Evolutionary conservation across 2,888 invertebrate genomes (phyloP).

Genomic region (Plagodis dolabraria): DNA sequence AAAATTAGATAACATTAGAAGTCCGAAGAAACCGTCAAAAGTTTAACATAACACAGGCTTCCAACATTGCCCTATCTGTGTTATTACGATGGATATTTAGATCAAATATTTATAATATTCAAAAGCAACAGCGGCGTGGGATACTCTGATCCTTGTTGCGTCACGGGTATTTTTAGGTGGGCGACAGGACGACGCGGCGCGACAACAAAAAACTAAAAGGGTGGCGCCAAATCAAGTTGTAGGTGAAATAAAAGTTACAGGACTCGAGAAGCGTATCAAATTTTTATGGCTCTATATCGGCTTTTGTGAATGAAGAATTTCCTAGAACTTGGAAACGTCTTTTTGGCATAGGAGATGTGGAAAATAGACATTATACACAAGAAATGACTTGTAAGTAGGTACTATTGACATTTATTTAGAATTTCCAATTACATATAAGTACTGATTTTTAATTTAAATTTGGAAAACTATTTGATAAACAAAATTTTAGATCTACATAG

Average conservation of each 20-base stretch:
- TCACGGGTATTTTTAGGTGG: constrained; percentile 80
- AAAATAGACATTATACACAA: not conserved
- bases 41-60: constrained; percentile 25
- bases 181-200: constrained; percentile 66
- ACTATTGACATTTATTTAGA: no score
- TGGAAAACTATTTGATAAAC: no score
- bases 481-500: no score
- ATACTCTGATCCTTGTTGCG: constrained; percentile 62
- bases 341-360: no score
- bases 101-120: constrained; percentile 79
- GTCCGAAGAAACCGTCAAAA: constrained; percentile 17
- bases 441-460: no score
- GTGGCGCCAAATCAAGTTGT: constrained; percentile 71
- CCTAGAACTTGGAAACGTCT: not conserved
- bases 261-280: constrained; percentile 18
- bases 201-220: constrained; percentile 69
- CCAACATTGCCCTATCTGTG: constrained; percentile 11
- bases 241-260: constrained; percentile 46
- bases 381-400: not conserved
- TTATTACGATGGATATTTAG: constrained; percentile 54
- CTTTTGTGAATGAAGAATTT: constrained; percentile 18
- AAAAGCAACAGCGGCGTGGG: constrained; percentile 62
- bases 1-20: constrained; percentile 21
- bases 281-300: constrained; percentile 9
- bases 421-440: no score